A percentile compares a stretch with the other conserved stretches of the same genome.
phyloP scores from a whole-genome alignment of 1,140 invertebrate genomes.

The Himalopsyche phryganea region DNA sequence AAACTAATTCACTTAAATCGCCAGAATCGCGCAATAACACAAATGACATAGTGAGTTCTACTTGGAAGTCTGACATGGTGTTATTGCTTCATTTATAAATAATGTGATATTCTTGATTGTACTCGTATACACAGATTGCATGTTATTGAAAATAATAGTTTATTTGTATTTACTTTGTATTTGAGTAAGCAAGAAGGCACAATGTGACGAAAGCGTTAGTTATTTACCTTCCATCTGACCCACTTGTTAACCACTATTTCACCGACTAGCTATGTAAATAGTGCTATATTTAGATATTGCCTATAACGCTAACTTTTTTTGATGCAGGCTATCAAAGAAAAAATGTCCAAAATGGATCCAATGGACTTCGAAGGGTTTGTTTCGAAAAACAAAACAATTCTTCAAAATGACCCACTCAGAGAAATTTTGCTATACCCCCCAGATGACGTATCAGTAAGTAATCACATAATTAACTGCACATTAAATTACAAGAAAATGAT shows the following conservation, averaged over 20 bases:
- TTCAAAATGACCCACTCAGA: conserved; percentile 89
- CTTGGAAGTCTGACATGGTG: neutral
- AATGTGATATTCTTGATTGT: neutral
- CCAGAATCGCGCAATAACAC: neutral
- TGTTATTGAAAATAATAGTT: neutral
- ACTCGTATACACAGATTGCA: neutral
- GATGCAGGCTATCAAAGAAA: conserved; percentile 44
- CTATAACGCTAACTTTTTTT: conserved; percentile 1
- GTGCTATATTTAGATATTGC: neutral
- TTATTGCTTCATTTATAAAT: neutral
- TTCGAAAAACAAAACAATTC: conserved; percentile 82
- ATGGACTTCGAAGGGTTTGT: conserved; percentile 89
- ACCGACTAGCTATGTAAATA: neutral
- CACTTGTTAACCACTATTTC: neutral
- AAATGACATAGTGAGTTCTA: neutral
- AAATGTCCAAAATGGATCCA: conserved; percentile 74
- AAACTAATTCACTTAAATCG: neutral
- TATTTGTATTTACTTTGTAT: no score
- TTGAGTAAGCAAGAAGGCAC: no score
- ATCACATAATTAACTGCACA: conserved; percentile 18
- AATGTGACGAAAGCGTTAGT: no score
- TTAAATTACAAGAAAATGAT: neutral
- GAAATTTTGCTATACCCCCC: conserved; percentile 85
- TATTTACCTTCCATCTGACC: neutral
- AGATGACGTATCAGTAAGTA: conserved; percentile 87